Conservation (phyloP, 1,140 invertebrate species). For the Helicoverpa zea region DNA sequence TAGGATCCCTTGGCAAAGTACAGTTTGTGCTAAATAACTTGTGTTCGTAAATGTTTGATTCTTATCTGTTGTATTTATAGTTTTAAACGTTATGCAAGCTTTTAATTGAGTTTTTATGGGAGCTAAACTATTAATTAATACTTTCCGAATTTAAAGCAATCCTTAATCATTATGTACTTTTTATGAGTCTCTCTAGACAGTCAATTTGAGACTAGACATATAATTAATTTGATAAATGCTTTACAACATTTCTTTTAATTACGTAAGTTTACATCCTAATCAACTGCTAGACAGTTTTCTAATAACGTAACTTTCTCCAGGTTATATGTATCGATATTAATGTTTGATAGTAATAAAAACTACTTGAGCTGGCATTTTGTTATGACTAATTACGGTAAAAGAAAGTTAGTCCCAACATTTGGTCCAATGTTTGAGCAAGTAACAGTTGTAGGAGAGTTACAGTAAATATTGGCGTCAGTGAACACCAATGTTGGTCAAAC, state of each 20-base stretch:
- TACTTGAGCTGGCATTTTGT: slow-evolving; percentile 20
- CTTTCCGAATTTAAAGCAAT: neutral
- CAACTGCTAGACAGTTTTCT: slow-evolving; percentile 29
- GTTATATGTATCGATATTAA: slow-evolving; percentile 7
- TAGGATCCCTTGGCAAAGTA: neutral
- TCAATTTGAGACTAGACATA: neutral
- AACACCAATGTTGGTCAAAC: slow-evolving; percentile 3
- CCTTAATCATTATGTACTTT: neutral
- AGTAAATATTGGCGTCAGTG: slow-evolving; percentile 21
- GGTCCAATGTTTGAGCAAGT: slow-evolving; percentile 6
- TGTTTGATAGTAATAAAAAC: slow-evolving; percentile 34
- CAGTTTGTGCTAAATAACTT: neutral
- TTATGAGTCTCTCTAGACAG: neutral
- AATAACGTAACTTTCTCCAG: slow-evolving; percentile 46
- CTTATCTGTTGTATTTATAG: neutral
- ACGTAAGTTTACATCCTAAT: slow-evolving; percentile 37
- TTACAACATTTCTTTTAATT: slow-evolving; percentile 1
- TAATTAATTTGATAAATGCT: slow-evolving; percentile 19
- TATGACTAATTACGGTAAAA: slow-evolving; percentile 25
- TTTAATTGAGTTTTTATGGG: neutral
- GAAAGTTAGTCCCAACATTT: slow-evolving; percentile 1
- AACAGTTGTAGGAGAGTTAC: neutral
- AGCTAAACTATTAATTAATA: neutral
- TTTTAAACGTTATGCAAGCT: too few species aligned
- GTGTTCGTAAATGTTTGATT: neutral